Base-by-base conservation (phyloP, 1,140 invertebrate species). In the Scaptodrosophila lebanonensis region DNA sequence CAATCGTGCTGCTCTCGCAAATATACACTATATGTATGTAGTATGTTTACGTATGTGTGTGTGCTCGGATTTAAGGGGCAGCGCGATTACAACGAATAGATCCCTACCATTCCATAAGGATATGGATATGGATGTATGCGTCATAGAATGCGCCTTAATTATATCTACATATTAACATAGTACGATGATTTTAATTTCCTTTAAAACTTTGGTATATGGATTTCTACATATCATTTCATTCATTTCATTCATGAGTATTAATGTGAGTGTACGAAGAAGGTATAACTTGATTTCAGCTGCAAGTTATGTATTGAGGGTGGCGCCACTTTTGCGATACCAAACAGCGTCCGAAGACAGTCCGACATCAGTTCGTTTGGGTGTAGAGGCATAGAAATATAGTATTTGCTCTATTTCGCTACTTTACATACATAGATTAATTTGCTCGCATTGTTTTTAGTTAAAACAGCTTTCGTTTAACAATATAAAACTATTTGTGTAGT, bases 131-230 rank as follows among this genome's bases (percentile, higher is more conserved):
- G n/a, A n/a, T n/a, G n/a, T n/a, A 62, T 61, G 72, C 30, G 60
- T 82, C 59, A 59, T 82, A 69, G 62, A 66, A 44, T 50, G 56
- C 40, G 25, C 12, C 39, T 56, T 53, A 43, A 50, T 47, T 73
- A 68, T 75, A 75, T 79, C 75, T 79, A 79, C 75, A 79, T 79
- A 82, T 82, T 70, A 82, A 82, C 75, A 82, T 82, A 72, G 45
- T 50, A 79, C 61, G 65, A 56, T 72, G 50, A 39, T 62, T 62
- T 51, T 39, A 61, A 59, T 56, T 79, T 73, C 66, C 38, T 39
- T 49, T 61, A 54, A 54, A 69, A 82, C 75, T 82, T 82, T 82
- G 75, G 75, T 82, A 82, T 82, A 82, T 82, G 70, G 66, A 82
- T 82, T 66, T 82, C 75, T 79, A 82, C 75, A 51, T 56, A 64